A percentile compares a stretch with the other conserved stretches of the same genome.
Evolutionary conservation across 2,113 vertebrate species (phyloP).

Genomic region (Nicator chloris): DNA sequence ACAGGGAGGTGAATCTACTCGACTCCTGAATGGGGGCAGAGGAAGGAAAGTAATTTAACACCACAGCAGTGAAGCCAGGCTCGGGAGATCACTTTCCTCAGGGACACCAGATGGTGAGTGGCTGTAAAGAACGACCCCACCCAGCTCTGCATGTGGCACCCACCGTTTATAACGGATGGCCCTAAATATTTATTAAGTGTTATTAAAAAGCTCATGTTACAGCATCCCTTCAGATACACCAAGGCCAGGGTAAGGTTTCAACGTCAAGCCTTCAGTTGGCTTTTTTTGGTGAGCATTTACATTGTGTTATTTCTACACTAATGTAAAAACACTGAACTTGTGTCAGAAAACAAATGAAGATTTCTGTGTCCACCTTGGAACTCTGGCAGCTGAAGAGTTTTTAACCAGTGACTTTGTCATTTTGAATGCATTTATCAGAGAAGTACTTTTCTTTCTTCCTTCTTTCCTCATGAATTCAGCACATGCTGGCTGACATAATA

Average conservation of each 20-base stretch:
- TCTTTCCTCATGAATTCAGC: neutral
- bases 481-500: neutral
- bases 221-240: constrained; percentile 39
- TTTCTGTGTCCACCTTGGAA: neutral
- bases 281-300: neutral
- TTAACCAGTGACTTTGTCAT: neutral
- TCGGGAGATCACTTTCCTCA: constrained; percentile 67
- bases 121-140: constrained; percentile 70
- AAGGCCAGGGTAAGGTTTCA: constrained; percentile 51
- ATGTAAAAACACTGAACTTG: neutral
- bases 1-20: constrained; percentile 68
- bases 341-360: neutral
- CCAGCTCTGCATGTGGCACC: constrained; percentile 72
- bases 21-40: constrained; percentile 52
- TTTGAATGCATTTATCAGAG: neutral
- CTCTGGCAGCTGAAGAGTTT: neutral
- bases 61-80: neutral
- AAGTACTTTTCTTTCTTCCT: neutral
- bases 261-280: neutral
- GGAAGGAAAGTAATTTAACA: constrained; percentile 6
- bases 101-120: constrained; percentile 80
- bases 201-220: constrained; percentile 68
- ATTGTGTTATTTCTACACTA: neutral
- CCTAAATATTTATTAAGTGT: constrained; percentile 53
- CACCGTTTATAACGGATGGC: constrained; percentile 56